phyloP scores from a whole-genome alignment of 2,113 vertebrate genomes.

The Rhinopithecus roxellana region DNA sequence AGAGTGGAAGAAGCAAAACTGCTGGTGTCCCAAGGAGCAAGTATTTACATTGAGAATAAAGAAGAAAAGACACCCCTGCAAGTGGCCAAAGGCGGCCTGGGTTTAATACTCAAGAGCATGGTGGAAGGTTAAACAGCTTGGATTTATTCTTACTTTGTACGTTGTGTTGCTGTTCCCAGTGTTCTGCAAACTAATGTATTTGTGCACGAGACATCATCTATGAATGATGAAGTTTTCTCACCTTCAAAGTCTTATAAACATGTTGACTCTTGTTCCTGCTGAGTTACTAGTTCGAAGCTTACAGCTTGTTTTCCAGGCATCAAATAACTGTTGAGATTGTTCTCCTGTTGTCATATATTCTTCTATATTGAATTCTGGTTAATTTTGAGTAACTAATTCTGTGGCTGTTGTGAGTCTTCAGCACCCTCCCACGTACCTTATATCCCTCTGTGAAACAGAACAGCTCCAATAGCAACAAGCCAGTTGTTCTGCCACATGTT shows the following conservation, averaged over 20 bases:
- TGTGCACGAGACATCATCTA: background rate
- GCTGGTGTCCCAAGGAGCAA: conserved; percentile 94
- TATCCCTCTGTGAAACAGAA: background rate
- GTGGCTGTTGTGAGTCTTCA: background rate
- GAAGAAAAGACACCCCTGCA: conserved; percentile 96
- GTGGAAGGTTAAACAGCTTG: conserved; percentile 88
- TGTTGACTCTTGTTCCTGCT: background rate
- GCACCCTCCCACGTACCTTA: background rate
- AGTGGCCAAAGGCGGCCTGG: conserved; percentile 91
- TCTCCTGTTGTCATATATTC: conserved; percentile 15
- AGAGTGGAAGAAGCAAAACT: conserved; percentile 95
- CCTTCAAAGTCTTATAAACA: background rate
- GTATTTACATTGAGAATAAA: conserved; percentile 98
- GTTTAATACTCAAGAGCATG: conserved; percentile 89
- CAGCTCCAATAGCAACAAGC: background rate
- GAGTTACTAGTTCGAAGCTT: conserved; percentile 23
- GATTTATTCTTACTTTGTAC: conserved; percentile 11
- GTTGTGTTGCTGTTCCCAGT: background rate
- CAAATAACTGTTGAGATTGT: conserved; percentile 24
- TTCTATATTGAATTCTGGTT: conserved; percentile 24
- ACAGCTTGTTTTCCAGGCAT: conserved; percentile 21
- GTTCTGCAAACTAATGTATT: conserved; percentile 22
- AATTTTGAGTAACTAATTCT: conserved; percentile 12
- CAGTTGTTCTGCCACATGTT: background rate
- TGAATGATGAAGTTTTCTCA: background rate